Conservation (phyloP, 1,140 invertebrate genomes). For the Gryllus bimaculatus region DNA sequence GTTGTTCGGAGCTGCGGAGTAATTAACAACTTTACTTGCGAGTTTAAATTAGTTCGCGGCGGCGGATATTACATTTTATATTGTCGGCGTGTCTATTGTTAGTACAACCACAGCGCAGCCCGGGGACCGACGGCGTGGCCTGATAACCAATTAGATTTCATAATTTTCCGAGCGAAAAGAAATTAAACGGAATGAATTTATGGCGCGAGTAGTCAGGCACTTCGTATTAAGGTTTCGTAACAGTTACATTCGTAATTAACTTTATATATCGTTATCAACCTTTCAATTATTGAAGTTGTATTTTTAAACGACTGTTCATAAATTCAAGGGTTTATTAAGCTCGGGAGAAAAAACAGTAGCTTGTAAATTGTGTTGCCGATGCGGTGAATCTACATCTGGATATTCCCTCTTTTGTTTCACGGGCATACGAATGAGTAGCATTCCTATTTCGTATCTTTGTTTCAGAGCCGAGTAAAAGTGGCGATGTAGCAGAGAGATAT, state of each 20-base stretch:
- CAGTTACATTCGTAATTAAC: constrained; percentile 1
- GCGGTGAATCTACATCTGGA: no score
- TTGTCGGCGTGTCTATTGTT: constrained; percentile 3
- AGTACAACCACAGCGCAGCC: neutral
- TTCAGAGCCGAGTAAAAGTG: no score
- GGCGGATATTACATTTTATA: constrained; percentile 1
- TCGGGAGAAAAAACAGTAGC: neutral
- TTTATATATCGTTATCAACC: constrained; percentile 5
- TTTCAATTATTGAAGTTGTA: neutral
- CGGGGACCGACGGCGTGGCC: neutral
- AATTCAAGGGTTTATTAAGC: neutral
- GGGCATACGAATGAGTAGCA: no score
- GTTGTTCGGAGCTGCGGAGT: neutral
- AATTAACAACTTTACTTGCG: constrained; percentile 5
- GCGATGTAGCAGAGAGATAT: no score
- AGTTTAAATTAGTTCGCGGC: neutral
- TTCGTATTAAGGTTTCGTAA: constrained; percentile 1
- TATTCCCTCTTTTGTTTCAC: no score
- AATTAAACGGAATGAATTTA: constrained; percentile 6
- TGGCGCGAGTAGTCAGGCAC: neutral
- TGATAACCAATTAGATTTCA: constrained; percentile 1
- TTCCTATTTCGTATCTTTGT: no score
- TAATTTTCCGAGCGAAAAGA: neutral
- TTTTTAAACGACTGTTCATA: constrained; percentile 5
- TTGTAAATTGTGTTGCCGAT: no score